Conservation (phyloP, 2,113 vertebrate genomes). For the Chaetodon auriga region DNA sequence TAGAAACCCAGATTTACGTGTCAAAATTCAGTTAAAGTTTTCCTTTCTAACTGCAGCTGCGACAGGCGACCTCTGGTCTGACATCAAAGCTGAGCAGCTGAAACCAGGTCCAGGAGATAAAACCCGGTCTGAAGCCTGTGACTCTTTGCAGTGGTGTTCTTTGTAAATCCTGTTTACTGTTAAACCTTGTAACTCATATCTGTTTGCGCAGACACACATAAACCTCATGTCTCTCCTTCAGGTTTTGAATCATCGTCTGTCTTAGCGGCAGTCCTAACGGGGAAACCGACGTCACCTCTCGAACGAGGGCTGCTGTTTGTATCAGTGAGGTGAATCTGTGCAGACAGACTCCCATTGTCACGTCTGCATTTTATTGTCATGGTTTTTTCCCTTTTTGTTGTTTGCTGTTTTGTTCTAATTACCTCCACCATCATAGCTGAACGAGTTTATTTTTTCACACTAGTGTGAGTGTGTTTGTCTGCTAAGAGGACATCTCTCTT, state of each 20-base stretch:
- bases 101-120: neutral
- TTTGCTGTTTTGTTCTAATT: no score
- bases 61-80: no score
- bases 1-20: no score
- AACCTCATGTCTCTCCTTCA: neutral
- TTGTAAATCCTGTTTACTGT: conserved; percentile 23
- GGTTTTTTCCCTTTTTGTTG: no score
- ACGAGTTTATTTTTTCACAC: no score
- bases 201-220: conserved; percentile 37
- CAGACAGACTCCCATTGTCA: no score
- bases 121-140: neutral
- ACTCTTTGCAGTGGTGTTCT: neutral
- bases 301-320: neutral
- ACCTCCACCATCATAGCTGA: no score
- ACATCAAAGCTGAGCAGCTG: no score
- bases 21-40: neutral
- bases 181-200: conserved; percentile 24
- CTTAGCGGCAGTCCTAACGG: neutral
- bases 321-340: neutral
- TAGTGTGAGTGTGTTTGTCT: no score
- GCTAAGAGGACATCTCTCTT: no score
- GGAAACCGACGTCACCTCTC: neutral
- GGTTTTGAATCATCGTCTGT: neutral
- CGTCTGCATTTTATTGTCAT: neutral
- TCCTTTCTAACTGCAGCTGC: no score